Conservation (phyloP, 2,888 invertebrate species). For the Griposia aprilina region DNA sequence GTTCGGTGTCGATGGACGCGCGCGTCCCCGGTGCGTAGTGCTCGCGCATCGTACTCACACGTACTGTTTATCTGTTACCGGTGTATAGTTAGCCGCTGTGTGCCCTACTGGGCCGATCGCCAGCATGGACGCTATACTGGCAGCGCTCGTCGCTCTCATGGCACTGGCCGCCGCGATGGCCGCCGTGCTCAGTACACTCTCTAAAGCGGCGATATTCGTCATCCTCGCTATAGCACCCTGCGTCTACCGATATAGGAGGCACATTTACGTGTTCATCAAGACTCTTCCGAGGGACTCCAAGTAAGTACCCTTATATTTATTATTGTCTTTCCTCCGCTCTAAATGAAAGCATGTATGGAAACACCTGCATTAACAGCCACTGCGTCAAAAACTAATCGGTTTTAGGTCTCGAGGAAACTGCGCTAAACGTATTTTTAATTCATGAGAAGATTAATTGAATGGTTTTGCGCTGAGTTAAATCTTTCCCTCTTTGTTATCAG, state of each 20-base stretch:
- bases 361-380: constrained; percentile 59
- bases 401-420: constrained; percentile 27
- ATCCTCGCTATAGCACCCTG: constrained; percentile 89
- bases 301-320: constrained; percentile 87
- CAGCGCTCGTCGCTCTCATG: constrained; percentile 89
- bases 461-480: neutral
- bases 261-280: constrained; percentile 91
- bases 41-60: constrained; percentile 68
- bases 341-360: constrained; percentile 40
- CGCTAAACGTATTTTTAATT: constrained; percentile 26
- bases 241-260: constrained; percentile 89
- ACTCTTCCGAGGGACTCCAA: constrained; percentile 92
- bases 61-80: constrained; percentile 72
- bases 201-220: constrained; percentile 94
- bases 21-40: constrained; percentile 70
- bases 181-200: constrained; percentile 91
- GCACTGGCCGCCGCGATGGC: constrained; percentile 90
- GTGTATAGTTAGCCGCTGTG: constrained; percentile 75
- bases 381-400: constrained; percentile 54
- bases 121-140: constrained; percentile 90
- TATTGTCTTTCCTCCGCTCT: constrained; percentile 32
- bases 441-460: constrained; percentile 25
- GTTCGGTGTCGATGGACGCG: constrained; percentile 76
- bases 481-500: constrained; percentile 33
- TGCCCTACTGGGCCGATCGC: constrained; percentile 86